phyloP scores from a whole-genome alignment of 1,140 invertebrate genomes.

The Mizuhopecten yessoensis region DNA sequence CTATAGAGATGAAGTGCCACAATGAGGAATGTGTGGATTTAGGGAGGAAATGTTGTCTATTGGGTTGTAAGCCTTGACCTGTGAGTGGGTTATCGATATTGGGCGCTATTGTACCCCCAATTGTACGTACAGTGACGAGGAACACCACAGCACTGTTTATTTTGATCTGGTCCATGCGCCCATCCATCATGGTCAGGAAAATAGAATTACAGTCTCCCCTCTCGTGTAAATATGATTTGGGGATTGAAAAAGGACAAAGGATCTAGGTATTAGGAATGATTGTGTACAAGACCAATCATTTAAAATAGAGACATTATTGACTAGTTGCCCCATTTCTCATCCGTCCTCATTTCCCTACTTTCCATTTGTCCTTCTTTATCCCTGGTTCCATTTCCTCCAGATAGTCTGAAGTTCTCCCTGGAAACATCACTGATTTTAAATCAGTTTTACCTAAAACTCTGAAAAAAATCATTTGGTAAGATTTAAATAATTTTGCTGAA shows the following conservation, averaged over 20 bases:
- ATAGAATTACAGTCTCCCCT: not conserved
- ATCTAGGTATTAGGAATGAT: not conserved
- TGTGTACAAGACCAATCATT: not conserved
- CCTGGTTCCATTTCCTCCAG: not conserved
- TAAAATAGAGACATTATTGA: too few relatives aligned
- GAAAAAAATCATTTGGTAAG: too few relatives aligned
- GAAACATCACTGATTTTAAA: not conserved
- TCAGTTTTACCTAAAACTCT: not conserved
- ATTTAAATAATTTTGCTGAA: not conserved
- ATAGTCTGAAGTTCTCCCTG: too few relatives aligned
- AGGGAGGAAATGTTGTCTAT: not conserved
- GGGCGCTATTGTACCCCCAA: not conserved
- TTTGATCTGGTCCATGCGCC: not conserved
- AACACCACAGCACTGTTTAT: not conserved
- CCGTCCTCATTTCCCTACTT: not conserved
- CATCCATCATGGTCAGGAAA: not conserved
- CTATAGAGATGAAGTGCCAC: not conserved
- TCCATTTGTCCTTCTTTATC: not conserved
- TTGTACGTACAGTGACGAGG: not conserved
- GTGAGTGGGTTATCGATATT: not conserved
- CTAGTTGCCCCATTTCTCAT: not conserved
- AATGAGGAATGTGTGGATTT: not conserved
- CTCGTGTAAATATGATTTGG: conserved; percentile 6
- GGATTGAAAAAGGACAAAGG: not conserved
- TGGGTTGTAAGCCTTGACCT: not conserved